A percentile compares a stretch with the other conserved stretches of the same genome.
phyloP scores from a whole-genome alignment of 1,140 invertebrate genomes.

The Atta colombica region DNA sequence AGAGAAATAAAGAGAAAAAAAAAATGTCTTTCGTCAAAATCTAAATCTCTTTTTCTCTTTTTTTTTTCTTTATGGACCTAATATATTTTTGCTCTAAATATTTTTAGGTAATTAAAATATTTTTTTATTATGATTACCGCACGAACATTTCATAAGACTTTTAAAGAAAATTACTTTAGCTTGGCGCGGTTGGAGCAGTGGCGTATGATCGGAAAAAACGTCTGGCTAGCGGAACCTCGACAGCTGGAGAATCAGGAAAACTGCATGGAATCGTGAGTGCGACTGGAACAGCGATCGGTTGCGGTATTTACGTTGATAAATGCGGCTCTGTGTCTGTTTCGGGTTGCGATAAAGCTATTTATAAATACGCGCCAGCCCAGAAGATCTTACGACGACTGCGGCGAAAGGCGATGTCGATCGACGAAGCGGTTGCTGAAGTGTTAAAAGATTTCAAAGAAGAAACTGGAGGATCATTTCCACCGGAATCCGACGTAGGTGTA shows the following conservation, averaged over 20 bases:
- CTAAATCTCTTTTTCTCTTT: not conserved
- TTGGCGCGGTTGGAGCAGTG: constrained; percentile 70
- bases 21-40: not conserved
- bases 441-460: constrained; percentile 59
- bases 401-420: not conserved
- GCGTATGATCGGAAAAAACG: constrained; percentile 69
- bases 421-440: constrained; percentile 41
- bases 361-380: constrained; percentile 69
- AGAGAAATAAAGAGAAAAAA: not conserved
- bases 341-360: constrained; percentile 69
- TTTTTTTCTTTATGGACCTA: not conserved
- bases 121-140: not conserved
- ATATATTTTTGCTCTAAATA: not conserved
- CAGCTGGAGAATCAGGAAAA: constrained; percentile 65
- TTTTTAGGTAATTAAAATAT: not conserved
- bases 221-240: constrained; percentile 72
- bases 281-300: constrained; percentile 71
- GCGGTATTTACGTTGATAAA: constrained; percentile 73
- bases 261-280: constrained; percentile 63
- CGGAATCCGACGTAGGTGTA: constrained; percentile 50
- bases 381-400: constrained; percentile 63
- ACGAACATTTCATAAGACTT: not conserved
- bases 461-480: constrained; percentile 24
- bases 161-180: constrained; percentile 30
- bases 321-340: constrained; percentile 70